Evolutionary conservation across 2,113 vertebrate genomes (phyloP), one percentile per base, ranked within the genome.

Genomic region (Heterochromis multidens): DNA sequence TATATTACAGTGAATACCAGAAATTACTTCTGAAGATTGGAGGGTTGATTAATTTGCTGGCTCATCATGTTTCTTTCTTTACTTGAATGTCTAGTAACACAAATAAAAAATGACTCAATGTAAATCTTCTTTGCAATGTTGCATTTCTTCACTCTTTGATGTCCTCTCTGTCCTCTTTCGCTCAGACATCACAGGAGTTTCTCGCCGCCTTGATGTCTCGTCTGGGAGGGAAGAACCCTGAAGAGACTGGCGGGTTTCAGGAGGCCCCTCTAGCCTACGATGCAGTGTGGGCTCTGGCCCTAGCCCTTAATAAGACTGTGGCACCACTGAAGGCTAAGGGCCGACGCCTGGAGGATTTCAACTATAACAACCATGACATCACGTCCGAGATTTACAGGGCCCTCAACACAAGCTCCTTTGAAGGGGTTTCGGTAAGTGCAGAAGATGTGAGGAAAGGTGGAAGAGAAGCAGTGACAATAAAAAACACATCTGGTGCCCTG

Each of bases 311-410:
- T 92, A 99, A 99, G 95, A 99, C 98, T 0, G 97, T 98, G 0
- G 96, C 96, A 0, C 97, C 97, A 8, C 93, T 98, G 86, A 97
- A 96, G 33, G 96, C 97, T 76, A 97, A 93, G 27, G 97, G 97
- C 0, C 88, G 98, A 8, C 94, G 97, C 3, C 88, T 99, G 86
- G 98, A 99, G 87, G 98, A 99, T 91, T 99, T 99, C 94, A 99
- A 99, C 94, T 99, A 99, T 88, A 98, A 98, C 95, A 98, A 98
- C 95, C 97, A 97, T 74, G 97, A 97, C 88, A 99, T 99, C 87
- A 99, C 98, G 0, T 95, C 97, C 0, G 98, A 99, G 90, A 99
- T 99, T 93, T 99, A 99, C 94, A 89, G 97, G 3, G 98, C 98
- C 0, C 97, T 99, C 94, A 99, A 99, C 95, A 98, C 98, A 4